These are phyloP conservation scores for Cottus gobio DNA, from an alignment of 2,113 vertebrate species.

Conservation along the genomic window DNA sequence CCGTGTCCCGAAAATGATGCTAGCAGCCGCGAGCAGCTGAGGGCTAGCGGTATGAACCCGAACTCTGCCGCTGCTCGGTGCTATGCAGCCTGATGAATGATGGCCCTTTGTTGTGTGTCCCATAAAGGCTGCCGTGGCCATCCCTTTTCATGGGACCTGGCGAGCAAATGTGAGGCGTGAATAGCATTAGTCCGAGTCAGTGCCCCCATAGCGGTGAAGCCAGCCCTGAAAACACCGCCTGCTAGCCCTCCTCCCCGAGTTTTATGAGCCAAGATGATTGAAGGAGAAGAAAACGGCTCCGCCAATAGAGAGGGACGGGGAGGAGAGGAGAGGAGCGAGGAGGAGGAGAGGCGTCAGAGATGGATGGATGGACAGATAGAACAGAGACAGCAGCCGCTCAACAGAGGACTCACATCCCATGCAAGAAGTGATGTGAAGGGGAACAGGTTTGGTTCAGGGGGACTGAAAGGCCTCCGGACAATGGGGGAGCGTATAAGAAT, in stretches of 20 bases:
- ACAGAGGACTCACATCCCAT: constrained; percentile 71
- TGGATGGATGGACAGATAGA: constrained; percentile 76
- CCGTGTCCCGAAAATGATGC: neutral
- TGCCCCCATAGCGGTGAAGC: constrained; percentile 80
- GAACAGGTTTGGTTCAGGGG: constrained; percentile 75
- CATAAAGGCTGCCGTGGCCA: constrained; percentile 69
- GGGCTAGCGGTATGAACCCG: constrained; percentile 9
- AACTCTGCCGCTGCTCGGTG: constrained; percentile 37
- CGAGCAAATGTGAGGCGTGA: constrained; percentile 78
- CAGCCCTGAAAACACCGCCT: constrained; percentile 80
- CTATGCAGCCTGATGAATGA: constrained; percentile 75
- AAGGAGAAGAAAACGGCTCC: constrained; percentile 65
- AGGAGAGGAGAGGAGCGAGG: constrained; percentile 51
- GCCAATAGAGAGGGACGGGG: constrained; percentile 44
- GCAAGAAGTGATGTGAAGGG: constrained; percentile 73
- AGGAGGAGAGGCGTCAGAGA: constrained; percentile 61
- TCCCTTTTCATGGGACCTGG: constrained; percentile 73
- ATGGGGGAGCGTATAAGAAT: constrained; percentile 67
- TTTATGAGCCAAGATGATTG: constrained; percentile 81
- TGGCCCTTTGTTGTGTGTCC: constrained; percentile 70
- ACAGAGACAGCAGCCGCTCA: constrained; percentile 70
- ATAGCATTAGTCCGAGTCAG: constrained; percentile 83
- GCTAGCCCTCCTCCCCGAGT: constrained; percentile 72
- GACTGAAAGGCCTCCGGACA: constrained; percentile 66
- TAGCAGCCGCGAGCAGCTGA: constrained; percentile 10